Evolutionary conservation across 2,797 vertebrate species (phyloP), one percentile per base, ranked within the genome.

Genomic region (Macrochelys suwanniensis): DNA sequence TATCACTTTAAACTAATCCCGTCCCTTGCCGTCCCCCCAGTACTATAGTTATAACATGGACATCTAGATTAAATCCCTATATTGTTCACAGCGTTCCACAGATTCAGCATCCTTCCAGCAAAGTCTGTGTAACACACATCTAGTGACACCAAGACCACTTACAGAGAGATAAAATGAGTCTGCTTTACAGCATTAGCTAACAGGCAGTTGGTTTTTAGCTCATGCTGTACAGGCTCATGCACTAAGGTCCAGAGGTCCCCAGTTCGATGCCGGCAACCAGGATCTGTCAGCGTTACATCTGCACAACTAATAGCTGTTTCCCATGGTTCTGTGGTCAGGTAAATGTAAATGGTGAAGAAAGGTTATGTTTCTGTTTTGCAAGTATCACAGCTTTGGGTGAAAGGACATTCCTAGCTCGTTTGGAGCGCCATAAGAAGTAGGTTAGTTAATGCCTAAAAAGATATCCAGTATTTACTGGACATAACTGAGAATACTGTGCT

Each of bases 361-460:
- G 51, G 2, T 51, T 9, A 77, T 9, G 87, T 47, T 59, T 92
- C 26, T 0, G 0, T 57, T 84, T 88, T 85, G 77, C 19, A 94
- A 83, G 42, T 88, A 85, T n/a, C 85, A 54, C 9, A 79, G 23
- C 59, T 95, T 92, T 91, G n/a, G 28, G 49, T 77, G 47, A 92
- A 95, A 77, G 57, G 0, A 81, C 57, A 21, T 56, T 26, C 90
- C 61, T 61, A 47, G 3, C 49, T 89, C 82, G 23, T 51, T 28
- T 89, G 65, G 21, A 76, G 25, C 23, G 13, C 42, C 11, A 13
- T 45, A 45, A 7, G 71, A 25, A 45, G 23, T 76, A 26, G 5
- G 6, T 76, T 76, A 74, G 37, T 74, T 74, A 74, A 74, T 42
- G 68, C 68, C 37, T 74, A 42, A 42, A 21, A 71, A 42, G 37